These are phyloP conservation scores for Barypeithes pellucidus DNA, from an alignment of 2,888 invertebrate species.

Conservation along the genomic window DNA sequence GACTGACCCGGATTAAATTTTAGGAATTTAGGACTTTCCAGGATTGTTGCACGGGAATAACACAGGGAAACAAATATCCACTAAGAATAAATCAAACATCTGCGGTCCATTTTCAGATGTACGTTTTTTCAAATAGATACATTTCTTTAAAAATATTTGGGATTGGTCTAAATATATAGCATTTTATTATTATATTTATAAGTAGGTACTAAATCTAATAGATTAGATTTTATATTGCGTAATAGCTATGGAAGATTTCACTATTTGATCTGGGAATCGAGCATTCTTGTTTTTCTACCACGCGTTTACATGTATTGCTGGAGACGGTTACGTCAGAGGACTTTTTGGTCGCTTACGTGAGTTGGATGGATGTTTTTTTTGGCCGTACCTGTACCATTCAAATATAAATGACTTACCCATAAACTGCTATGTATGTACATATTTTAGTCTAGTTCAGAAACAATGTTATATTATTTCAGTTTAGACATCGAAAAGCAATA, in stretches of 20 bases:
- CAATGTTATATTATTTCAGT: not conserved
- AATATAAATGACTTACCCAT: too few relatives aligned
- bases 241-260: not conserved
- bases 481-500: not conserved
- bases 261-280: not conserved
- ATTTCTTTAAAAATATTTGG: too few relatives aligned
- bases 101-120: too few relatives aligned
- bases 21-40: slow-evolving; percentile 19
- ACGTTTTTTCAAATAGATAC: too few relatives aligned
- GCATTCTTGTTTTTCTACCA: too few relatives aligned
- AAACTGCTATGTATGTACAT: too few relatives aligned
- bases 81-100: too few relatives aligned
- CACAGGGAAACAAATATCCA: not conserved
- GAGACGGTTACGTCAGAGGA: too few relatives aligned
- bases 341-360: too few relatives aligned
- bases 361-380: too few relatives aligned
- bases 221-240: slow-evolving; percentile 3
- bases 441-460: not conserved
- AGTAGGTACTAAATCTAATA: not conserved
- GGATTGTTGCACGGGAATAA: slow-evolving; percentile 2
- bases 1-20: slow-evolving; percentile 15
- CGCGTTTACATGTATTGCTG: too few relatives aligned
- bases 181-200: not conserved
- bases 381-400: too few relatives aligned
- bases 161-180: not conserved